Evolutionary conservation across 2,797 vertebrate genomes (phyloP), one percentile per base, ranked within the genome.

Genomic region (Xyrichtys novacula): DNA sequence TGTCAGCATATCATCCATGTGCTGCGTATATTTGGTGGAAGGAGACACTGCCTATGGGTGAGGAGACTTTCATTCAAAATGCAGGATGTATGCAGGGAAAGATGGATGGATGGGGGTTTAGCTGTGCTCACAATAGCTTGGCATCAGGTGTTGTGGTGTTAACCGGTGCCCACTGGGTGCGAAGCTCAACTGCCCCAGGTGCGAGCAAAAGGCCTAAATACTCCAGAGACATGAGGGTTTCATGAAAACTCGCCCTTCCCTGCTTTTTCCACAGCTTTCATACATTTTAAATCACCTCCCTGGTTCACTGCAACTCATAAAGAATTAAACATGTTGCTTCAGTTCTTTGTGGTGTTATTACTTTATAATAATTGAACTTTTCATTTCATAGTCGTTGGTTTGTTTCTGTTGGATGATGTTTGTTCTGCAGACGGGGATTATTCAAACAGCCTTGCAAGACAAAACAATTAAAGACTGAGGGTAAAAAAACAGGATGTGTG

Each of bases 71-170:
- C 44, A 71, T 69, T 69, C 42, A 64, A 63, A 64, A 72, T 83
- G 55, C 12, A 8, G 58, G 65, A 49, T 62, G 58, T 63, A 49
- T 62, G 23, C 52, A 69, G 44, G 66, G 50, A 48, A 56, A 47
- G 55, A 26, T 58, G 52, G 56, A 26, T 58, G 53, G 49, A 32
- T 42, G 20, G 12, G 5, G 38, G 9, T 20, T 56, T 43, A 59
- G 53, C 44, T 65, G 26, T 57, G 57, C 53, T 78, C 43, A 52
- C 31, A 57, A 29, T 63, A 38, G 34, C 25, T n/a, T 28, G 34
- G 74, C 57, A 74, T 40, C 77, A 80, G 62, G 70, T 78, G 71
- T 62, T 75, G 16, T 20, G 28, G 42, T 46, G 49, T 42, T 74
- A 56, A 56, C 31, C 61, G 40, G 25, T 38, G 52, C 19, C 39